Evolutionary conservation across 1,140 invertebrate genomes (phyloP), one percentile per base, ranked within the genome.

Genomic region (Colletes latitarsis): DNA sequence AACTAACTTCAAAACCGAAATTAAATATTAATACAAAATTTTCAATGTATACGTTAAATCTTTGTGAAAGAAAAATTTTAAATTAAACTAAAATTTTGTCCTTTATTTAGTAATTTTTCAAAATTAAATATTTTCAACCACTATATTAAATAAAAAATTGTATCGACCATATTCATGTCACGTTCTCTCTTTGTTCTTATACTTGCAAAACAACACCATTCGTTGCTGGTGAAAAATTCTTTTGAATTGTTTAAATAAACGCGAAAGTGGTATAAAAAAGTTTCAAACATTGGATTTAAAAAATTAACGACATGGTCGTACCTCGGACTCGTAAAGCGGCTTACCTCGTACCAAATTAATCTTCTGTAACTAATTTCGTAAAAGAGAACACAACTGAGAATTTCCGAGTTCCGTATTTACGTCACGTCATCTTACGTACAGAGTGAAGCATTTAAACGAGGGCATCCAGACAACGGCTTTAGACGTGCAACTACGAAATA

Each of bases 341-440:
- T 15, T 39, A 12, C 30, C 60, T 15, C 60, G 60, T 63, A 21
- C 30, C 60, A 63, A 63, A 63, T 63, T 63, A 63, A 63, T 21
- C 30, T 63, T 63, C 60, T 39, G 60, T 63, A n/a, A 49, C 64
- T 67, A 67, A 67, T 67, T 46, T 10, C n/a, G 5, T 9, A 41
- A 21, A 19, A 17, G 17, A 21, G 64, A 66, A 46, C 41, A 49
- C n/a, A 67, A 67, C n/a, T 46, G 43, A 21, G 64, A 17, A 67
- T 49, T 67, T 67, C 64, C n/a, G 43, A 49, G 43, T 49, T 49
- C 9, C 9, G 64, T 46, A 67, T 67, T 67, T 67, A 4, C 43
- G 64, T 67, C 64, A 67, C 64, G 64, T 67, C n/a, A 49, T 46
- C n/a, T 67, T 49, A 41, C 43, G 43, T 19, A 19, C 43, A 21